These are phyloP conservation scores for Malurus cyaneus DNA, from an alignment of 2,113 vertebrate genomes.

Conservation along the genomic window DNA sequence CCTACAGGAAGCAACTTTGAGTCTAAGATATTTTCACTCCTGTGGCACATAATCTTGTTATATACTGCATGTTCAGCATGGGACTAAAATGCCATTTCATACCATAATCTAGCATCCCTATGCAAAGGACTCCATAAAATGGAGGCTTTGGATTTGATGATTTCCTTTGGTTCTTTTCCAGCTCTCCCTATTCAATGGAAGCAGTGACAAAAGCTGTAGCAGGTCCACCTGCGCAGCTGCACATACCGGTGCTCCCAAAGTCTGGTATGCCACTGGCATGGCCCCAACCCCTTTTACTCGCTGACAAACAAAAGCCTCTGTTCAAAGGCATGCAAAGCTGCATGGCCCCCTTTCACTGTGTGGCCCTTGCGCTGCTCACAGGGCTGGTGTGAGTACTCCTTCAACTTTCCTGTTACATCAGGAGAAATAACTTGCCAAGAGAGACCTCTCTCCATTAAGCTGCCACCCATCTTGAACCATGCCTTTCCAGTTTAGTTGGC, in stretches of 20 bases:
- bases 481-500: neutral
- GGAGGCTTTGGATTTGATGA: neutral
- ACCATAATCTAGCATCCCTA: neutral
- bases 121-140: neutral
- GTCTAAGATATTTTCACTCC: neutral
- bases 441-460: neutral
- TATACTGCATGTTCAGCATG: neutral
- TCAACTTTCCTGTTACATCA: neutral
- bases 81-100: neutral
- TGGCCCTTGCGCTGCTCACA: neutral
- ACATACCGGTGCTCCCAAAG: neutral
- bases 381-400: neutral
- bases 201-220: neutral
- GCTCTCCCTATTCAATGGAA: neutral
- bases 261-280: neutral
- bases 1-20: neutral
- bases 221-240: neutral
- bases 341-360: neutral
- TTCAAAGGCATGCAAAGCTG: neutral
- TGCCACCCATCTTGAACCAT: neutral
- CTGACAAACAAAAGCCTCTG: neutral
- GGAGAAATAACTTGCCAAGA: neutral
- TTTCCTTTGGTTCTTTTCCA: neutral
- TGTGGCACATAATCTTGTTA: neutral
- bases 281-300: neutral